Base-by-base conservation (phyloP, 1,140 invertebrate species). In the Probaryconus sp. region DNA sequence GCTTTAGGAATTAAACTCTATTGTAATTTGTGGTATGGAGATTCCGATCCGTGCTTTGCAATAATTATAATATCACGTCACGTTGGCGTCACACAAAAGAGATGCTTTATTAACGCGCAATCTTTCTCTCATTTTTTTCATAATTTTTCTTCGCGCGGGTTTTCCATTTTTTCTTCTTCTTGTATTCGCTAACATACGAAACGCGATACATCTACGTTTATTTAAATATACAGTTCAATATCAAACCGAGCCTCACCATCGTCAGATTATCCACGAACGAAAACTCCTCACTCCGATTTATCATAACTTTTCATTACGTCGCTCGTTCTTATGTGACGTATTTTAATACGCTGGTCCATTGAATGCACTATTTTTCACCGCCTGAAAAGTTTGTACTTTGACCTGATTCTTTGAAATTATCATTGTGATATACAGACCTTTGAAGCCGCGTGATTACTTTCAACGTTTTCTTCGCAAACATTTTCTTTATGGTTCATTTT, bases 1-100 rank as follows among this genome's bases (percentile, higher is more conserved):
- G 64, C 5, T 58, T 48, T 48, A 58, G 43, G 37, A 68, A 68
- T 50, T 33, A 50, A 68, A 58, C 47, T 42, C 20, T 18, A 51
- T 43, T 30, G 53, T 58, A 48, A 58, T 58, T 68, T 51, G 45
- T 43, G 48, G 48, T 43, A 35, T 43, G 9, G 45, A 42, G 31
- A 58, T 42, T 18, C 11, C 17, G 10, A 31, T 31, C 28, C 31
- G 11, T 35, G 37, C 45, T 58, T 45, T 28, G 37, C 35, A 18
- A 68, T 53, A 45, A 58, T 68, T 28, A 58, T 58, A 67, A 67
- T 50, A 58, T 33, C 21, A 42, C 18, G 18, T 9, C 5, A 24
- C 21, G 45, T 30, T 43, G 38, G 26, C 16, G 21, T 24, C 21
- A 3, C 16, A 5, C 58, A 48, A 40, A 13, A 18, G 26, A 17